A percentile compares a stretch with the other conserved stretches of the same genome.
Evolutionary conservation across 2,113 vertebrate species (phyloP).

Genomic region (Tonatia bakeri): DNA sequence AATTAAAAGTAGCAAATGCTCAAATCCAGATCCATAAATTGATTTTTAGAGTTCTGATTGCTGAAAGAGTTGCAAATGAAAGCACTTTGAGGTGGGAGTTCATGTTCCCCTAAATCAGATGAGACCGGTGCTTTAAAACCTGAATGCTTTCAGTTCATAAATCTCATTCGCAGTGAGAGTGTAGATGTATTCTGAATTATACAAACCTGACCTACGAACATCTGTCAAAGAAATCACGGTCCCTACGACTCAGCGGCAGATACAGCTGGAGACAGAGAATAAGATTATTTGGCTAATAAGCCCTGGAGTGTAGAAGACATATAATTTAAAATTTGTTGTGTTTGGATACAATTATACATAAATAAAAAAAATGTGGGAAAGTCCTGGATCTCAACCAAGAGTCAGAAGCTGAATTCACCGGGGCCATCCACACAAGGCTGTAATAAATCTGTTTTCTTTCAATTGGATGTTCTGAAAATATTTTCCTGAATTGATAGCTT

Average conservation of each 20-base stretch:
- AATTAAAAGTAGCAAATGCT: slow-evolving; percentile 49
- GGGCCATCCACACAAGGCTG: neutral
- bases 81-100: slow-evolving; percentile 13
- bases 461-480: neutral
- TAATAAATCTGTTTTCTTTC: neutral
- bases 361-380: slow-evolving; percentile 7
- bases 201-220: slow-evolving; percentile 22
- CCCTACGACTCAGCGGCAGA: neutral
- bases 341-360: slow-evolving; percentile 8
- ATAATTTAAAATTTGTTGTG: slow-evolving; percentile 11
- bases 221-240: slow-evolving; percentile 2
- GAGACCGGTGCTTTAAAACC: slow-evolving; percentile 20
- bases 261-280: neutral
- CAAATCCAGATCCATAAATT: slow-evolving; percentile 48
- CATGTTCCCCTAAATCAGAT: slow-evolving; percentile 28
- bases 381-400: neutral
- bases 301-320: neutral
- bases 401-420: neutral
- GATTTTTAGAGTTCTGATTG: slow-evolving; percentile 33
- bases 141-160: slow-evolving; percentile 18
- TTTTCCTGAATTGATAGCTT: neutral
- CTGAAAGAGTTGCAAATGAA: slow-evolving; percentile 39
- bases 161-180: slow-evolving; percentile 24
- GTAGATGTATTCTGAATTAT: slow-evolving; percentile 34
- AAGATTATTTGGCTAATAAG: neutral